Evolutionary conservation across 2,797 vertebrate species (phyloP).

Genomic region (Coregonus sp.): DNA sequence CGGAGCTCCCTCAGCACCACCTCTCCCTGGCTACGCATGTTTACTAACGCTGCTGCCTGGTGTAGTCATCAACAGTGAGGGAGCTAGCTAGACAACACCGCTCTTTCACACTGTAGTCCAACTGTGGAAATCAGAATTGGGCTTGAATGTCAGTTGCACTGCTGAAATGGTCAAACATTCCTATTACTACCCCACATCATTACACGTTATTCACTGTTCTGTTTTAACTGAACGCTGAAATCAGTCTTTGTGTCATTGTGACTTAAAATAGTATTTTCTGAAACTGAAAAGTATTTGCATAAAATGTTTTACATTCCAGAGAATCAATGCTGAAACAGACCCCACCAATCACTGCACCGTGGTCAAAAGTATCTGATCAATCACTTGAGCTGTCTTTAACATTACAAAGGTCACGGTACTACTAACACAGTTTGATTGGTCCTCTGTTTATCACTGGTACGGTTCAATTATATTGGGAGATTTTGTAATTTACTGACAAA

Average conservation of each 20-base stretch:
- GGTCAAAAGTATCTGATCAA: not conserved
- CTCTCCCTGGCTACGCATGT: slow-evolving; percentile 87
- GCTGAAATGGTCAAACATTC: slow-evolving; percentile 3
- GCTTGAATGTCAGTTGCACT: not conserved
- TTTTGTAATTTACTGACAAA: slow-evolving; percentile 8
- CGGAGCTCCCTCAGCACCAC: slow-evolving; percentile 62
- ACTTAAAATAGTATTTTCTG: too few relatives aligned
- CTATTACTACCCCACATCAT: not conserved
- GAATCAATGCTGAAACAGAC: not conserved
- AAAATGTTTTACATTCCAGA: not conserved
- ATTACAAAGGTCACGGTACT: not conserved
- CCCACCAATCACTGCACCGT: not conserved
- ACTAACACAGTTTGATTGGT: not conserved
- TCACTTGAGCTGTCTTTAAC: not conserved
- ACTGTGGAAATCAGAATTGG: not conserved
- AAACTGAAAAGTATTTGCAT: too few relatives aligned
- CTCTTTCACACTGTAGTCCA: not conserved
- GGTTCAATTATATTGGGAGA: not conserved
- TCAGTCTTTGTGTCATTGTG: too few relatives aligned
- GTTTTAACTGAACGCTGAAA: not conserved
- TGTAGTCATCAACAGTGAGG: slow-evolving; percentile 58
- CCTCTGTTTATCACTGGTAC: not conserved
- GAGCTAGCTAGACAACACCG: not conserved
- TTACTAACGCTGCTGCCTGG: slow-evolving; percentile 85
- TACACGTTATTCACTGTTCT: not conserved